Evolutionary conservation across 2,888 invertebrate genomes (phyloP).

Genomic region (Ectobius pallidus): DNA sequence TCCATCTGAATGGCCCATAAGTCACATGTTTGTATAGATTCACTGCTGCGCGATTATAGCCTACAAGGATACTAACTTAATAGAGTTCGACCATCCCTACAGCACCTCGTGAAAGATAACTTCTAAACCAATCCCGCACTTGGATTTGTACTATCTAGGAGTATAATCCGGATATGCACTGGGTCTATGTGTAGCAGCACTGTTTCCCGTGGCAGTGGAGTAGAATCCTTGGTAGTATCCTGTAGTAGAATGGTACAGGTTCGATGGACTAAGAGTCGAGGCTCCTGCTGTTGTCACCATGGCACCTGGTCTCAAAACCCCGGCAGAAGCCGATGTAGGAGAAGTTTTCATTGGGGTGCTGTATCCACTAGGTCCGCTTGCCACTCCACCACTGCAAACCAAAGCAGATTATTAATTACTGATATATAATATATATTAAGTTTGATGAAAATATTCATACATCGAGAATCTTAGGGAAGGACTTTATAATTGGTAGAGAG

Average conservation of each 20-base stretch:
- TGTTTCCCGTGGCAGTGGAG: background rate
- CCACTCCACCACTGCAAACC: background rate
- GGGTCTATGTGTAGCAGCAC: constrained; percentile 1
- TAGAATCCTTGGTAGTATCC: constrained; percentile 22
- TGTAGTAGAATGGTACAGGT: background rate
- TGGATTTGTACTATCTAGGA: constrained; percentile 15
- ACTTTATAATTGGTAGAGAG: too few relatives aligned
- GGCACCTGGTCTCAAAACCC: background rate
- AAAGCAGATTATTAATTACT: too few relatives aligned
- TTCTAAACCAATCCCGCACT: too few relatives aligned
- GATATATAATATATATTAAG: too few relatives aligned
- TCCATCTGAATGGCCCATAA: too few relatives aligned
- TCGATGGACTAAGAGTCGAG: background rate
- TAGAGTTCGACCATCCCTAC: too few relatives aligned
- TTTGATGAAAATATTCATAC: too few relatives aligned
- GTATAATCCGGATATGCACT: background rate
- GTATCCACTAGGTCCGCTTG: background rate
- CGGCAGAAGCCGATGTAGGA: background rate
- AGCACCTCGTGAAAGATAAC: too few relatives aligned
- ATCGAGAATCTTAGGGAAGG: too few relatives aligned
- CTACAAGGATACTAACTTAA: too few relatives aligned
- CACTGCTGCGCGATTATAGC: too few relatives aligned
- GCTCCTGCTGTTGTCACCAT: background rate
- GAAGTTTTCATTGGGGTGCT: background rate
- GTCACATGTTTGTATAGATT: too few relatives aligned